phyloP scores from a whole-genome alignment of 2,797 vertebrate genomes.

The Eutrigla gurnardus region DNA sequence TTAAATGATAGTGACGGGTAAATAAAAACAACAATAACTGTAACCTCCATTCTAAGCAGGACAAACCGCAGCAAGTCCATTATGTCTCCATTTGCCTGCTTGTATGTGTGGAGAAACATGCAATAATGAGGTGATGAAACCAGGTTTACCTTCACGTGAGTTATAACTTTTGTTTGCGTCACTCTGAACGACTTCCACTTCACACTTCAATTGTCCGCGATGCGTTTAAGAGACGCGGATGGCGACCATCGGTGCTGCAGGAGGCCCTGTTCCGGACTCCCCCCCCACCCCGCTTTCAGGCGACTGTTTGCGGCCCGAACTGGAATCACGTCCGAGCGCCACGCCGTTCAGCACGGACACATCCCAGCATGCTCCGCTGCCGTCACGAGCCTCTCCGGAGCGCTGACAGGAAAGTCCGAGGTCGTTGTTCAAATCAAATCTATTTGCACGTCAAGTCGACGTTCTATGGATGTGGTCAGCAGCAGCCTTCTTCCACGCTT shows the following conservation, averaged over 20 bases:
- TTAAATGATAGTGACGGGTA: background rate
- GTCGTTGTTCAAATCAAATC: slow-evolving; percentile 12
- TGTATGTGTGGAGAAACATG: background rate
- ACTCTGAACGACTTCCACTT: slow-evolving; percentile 15
- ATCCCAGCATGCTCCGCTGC: slow-evolving; percentile 55
- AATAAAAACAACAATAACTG: slow-evolving; percentile 34
- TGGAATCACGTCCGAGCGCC: slow-evolving; percentile 12
- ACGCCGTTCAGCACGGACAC: slow-evolving; percentile 20
- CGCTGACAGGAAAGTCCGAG: background rate
- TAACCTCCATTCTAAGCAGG: background rate
- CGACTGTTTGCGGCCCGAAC: slow-evolving; percentile 14
- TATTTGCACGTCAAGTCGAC: slow-evolving; percentile 23
- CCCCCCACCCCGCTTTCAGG: background rate
- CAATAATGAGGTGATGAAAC: background rate
- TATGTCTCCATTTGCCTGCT: background rate
- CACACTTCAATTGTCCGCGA: slow-evolving; percentile 52
- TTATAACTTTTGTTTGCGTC: background rate
- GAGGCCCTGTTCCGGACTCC: slow-evolving; percentile 18
- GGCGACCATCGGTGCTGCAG: slow-evolving; percentile 26
- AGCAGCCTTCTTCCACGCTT: slow-evolving; percentile 32
- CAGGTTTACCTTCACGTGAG: background rate
- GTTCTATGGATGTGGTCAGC: slow-evolving; percentile 21
- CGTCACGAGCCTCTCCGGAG: background rate
- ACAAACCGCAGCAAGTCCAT: background rate
- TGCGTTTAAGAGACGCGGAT: slow-evolving; percentile 49